Base-by-base conservation (phyloP, 2,888 invertebrate genomes). In the Eupithecia inturbata region DNA sequence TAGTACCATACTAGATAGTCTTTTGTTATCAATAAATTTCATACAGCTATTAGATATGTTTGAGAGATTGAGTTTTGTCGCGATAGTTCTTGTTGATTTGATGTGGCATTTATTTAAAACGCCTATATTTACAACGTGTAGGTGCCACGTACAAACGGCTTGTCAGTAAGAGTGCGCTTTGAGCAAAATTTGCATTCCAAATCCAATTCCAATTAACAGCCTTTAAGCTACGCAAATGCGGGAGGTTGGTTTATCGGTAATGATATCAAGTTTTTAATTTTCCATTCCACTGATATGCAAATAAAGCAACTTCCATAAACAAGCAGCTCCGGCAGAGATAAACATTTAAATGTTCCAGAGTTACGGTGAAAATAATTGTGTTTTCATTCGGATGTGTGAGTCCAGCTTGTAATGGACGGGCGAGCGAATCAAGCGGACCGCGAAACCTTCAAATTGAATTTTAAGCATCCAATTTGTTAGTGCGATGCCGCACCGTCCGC, bases 361-460 rank as follows among this genome's bases (percentile, higher is more conserved):
- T 88, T 87, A 89, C 87, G 83, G 85, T 79, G 85, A 89, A 70
- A 90, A 91, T 92, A 91, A 94, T 92, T 92, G 88, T 87, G 87
- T 89, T 90, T 88, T 84, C 89, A 89, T 90, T 89, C 83, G 87
- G 86, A 89, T 88, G 89, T 90, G 88, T 87, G 89, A 86, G 91
- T 91, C 87, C 91, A 87, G 92, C 86, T 89, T 88, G 90, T 75
- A 92, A 90, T 91, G 90, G 88, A 88, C 91, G 91, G 88, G 85
- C 88, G 90, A 89, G 87, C 90, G 90, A 91, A 93, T 92, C 91
- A 92, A 92, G 90, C 89, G 91, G 89, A 91, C 94, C 94, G 92
- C 92, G 92, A 93, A 94, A 93, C 94, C 93, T 93, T 93, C 89
- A 93, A 93, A 94, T 94, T 94, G 94, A 94, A 94, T 94, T 94